Evolutionary conservation across 2,797 vertebrate genomes (phyloP), one percentile per base, ranked within the genome.

Genomic region (Tragelaphus oryx): DNA sequence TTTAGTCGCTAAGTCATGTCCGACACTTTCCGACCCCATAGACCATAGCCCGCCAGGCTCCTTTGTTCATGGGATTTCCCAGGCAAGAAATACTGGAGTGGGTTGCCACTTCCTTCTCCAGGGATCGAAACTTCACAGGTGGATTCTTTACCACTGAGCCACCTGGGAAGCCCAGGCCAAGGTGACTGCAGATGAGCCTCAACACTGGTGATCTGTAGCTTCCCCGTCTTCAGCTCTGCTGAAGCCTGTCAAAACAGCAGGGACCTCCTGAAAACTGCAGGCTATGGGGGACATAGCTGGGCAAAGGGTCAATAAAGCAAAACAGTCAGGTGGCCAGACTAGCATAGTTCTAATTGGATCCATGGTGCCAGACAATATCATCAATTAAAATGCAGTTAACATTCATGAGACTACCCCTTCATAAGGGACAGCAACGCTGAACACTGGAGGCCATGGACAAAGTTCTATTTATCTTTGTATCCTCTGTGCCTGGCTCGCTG

Each of bases 391-490:
- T 65, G 65, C 81, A 97, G 50, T 96, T 92, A 97, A 74, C 93
- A 97, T 92, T 96, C 95, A 96, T 41, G 75, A 84, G 82, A 82
- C 81, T 95, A 30, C 8, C 28, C 82, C 24, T 75, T 92, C 68
- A 54, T 30, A 88, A 96, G 59, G 44, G 65, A 26, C 50, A 96
- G 93, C 85, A 93, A 96, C 17, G 85, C 89, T 92, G 76, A 88
- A 90, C 81, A 68, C 93, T 94, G 96, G 17, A 87, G 44, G 37
- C 79, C 86, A 87, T 1, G 80, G 90, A 95, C 87, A 96, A 89
- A 93, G 95, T 95, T 91, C 95, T 87, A 96, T 97, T 97, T 96
- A 96, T 97, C 97, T 95, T 81, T 97, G 97, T 95, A 89, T 94
- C 50, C 80, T 95, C 83, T 6, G 78, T 86, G 86, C 84, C 96